Conservation (phyloP, 2,113 vertebrate genomes). For the Petrocephalus zakoni region DNA sequence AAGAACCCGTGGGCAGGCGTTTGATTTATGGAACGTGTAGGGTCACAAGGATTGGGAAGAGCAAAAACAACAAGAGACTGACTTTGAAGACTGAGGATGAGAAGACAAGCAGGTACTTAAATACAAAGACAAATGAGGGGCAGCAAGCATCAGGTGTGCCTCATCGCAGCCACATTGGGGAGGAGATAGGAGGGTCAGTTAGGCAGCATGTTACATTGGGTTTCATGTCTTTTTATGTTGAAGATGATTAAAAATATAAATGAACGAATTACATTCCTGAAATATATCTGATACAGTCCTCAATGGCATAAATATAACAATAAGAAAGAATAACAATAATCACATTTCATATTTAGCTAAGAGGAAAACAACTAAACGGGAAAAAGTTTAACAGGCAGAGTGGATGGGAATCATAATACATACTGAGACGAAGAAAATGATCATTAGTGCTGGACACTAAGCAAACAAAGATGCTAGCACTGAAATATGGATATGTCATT, state of each 20-base stretch:
- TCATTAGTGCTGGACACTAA: slow-evolving; percentile 49
- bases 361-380: slow-evolving; percentile 59
- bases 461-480: neutral
- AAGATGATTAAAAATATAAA: neutral
- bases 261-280: too few relatives aligned
- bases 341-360: slow-evolving; percentile 58
- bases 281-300: too few relatives aligned
- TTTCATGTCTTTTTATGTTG: neutral
- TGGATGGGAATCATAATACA: slow-evolving; percentile 55
- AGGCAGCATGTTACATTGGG: too few relatives aligned
- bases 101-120: neutral
- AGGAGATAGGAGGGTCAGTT: too few relatives aligned
- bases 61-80: neutral
- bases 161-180: too few relatives aligned
- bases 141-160: too few relatives aligned
- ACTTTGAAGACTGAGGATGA: neutral
- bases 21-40: neutral
- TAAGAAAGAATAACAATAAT: slow-evolving; percentile 53
- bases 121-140: neutral
- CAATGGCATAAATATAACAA: too few relatives aligned
- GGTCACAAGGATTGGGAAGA: neutral
- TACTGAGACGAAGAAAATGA: slow-evolving; percentile 56
- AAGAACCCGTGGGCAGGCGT: neutral
- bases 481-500: neutral
- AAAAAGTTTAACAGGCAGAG: slow-evolving; percentile 54